Percentiles rank a stretch among this genome's conserved stretches.
These are phyloP conservation scores for Heliothis subflexa DNA, from an alignment of 1,140 invertebrate genomes.

Conservation along the genomic window DNA sequence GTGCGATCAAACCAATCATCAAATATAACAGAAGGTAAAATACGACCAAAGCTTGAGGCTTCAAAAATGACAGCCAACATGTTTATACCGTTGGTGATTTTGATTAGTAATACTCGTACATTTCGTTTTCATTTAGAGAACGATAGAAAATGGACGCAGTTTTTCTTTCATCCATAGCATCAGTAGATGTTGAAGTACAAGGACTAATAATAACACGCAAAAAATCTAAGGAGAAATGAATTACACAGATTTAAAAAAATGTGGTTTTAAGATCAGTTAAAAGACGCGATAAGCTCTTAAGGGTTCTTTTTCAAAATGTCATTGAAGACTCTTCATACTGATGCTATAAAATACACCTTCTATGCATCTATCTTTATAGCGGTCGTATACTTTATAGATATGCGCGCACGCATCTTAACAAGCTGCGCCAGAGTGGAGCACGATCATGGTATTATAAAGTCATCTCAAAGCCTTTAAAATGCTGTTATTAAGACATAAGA, in stretches of 20 bases:
- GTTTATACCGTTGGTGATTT: too few relatives aligned
- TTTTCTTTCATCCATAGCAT: too few relatives aligned
- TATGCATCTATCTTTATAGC: neutral
- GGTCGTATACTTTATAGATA: neutral
- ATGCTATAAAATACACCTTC: neutral
- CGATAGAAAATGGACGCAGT: too few relatives aligned
- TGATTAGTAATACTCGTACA: too few relatives aligned
- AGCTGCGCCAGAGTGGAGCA: slow-evolving; percentile 20
- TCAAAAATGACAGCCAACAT: too few relatives aligned
- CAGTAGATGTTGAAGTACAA: too few relatives aligned
- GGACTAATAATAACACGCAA: neutral
- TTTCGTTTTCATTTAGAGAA: too few relatives aligned
- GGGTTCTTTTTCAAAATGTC: too few relatives aligned
- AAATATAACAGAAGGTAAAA: neutral
- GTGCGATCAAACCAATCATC: slow-evolving; percentile 15
- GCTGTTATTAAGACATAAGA: slow-evolving; percentile 16
- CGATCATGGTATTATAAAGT: slow-evolving; percentile 45
- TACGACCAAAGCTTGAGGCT: neutral
- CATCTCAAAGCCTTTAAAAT: slow-evolving; percentile 37
- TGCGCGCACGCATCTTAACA: slow-evolving; percentile 41
- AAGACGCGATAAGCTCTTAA: too few relatives aligned
- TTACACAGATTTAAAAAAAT: neutral
- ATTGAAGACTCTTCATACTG: neutral
- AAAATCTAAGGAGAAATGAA: neutral
- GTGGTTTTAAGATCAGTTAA: too few relatives aligned